Conservation (phyloP, 2,888 invertebrate species). For the Entomobrya multifasciata region DNA sequence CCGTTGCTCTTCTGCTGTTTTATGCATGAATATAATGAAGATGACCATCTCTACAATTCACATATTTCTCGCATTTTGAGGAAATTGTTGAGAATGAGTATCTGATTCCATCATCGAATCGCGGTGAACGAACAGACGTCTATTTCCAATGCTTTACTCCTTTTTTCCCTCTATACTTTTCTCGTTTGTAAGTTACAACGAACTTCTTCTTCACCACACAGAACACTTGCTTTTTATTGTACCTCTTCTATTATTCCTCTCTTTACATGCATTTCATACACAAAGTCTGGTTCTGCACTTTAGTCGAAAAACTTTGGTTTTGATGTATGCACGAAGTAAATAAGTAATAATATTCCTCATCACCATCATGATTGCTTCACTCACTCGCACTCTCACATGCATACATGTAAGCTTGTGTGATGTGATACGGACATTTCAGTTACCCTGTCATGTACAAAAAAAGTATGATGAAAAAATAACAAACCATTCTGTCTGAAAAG, state of each 20-base stretch:
- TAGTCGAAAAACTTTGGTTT: too few species aligned
- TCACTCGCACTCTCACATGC: background rate
- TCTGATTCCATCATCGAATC: slow-evolving; percentile 18
- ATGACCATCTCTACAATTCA: slow-evolving; percentile 5
- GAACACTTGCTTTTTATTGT: background rate
- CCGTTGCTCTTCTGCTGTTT: too few species aligned
- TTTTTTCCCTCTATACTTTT: background rate
- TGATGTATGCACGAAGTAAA: too few species aligned
- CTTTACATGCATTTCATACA: too few species aligned
- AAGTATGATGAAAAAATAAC: too few species aligned
- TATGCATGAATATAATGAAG: background rate
- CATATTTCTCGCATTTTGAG: background rate
- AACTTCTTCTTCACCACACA: slow-evolving; percentile 30
- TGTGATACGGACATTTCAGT: too few species aligned
- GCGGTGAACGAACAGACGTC: background rate
- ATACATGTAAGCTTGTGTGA: background rate
- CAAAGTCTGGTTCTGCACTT: too few species aligned
- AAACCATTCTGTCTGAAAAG: slow-evolving; percentile 24
- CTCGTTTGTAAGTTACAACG: background rate
- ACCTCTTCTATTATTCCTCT: too few species aligned
- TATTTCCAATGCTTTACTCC: background rate
- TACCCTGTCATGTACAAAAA: background rate
- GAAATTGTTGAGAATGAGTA: background rate
- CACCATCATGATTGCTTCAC: slow-evolving; percentile 3
- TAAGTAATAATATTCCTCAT: slow-evolving; percentile 26